Base-by-base conservation (phyloP, 1,140 invertebrate genomes). In the Zaprionus nigranus region DNA sequence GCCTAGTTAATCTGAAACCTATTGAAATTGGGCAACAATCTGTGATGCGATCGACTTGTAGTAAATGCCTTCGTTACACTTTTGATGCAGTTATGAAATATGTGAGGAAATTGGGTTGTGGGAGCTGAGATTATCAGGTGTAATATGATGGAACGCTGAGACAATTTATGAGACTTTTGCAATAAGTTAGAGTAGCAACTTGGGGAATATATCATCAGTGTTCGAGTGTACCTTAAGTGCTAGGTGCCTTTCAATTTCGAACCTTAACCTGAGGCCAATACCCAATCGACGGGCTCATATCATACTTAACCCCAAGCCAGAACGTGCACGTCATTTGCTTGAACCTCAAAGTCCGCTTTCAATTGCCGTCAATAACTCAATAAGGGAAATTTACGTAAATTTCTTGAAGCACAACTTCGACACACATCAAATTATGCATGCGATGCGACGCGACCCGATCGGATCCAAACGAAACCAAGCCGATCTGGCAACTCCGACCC, bases 331-430 rank as follows among this genome's bases (percentile, higher is more conserved):
- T 83, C 80, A 82, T 84, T 84, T 91, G 80, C 36, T 46, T 65
- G 59, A 74, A 59, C 40, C 53, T 34, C 65, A 56, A 51, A 26
- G 53, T n/a, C 70, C 66, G 75, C 75, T 79, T 85, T 85, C 81
- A 82, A 88, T 88, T 88, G 81, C 81, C 81, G 83, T 68, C 86
- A 85, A 90, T 90, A 90, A 90, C 85, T 90, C 82, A 90, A 90
- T 90, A 90, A 79, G 28, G 28, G 56, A 75, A 76, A 66, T 80
- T 26, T 65, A 62, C 57, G 73, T 66, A 63, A 62, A 71, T 72
- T 72, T 69, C 72, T 40, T 51, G 70, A 17, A 54, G 60, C 54
- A 36, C 74, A 80, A 61, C 76, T 83, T 78, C 85, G 85, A 84
- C 81, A 90, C 85, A 88, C 81, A 88, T 81, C 78, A 87, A 81